phyloP scores from a whole-genome alignment of 2,113 vertebrate species.

The Ciconia maguari region DNA sequence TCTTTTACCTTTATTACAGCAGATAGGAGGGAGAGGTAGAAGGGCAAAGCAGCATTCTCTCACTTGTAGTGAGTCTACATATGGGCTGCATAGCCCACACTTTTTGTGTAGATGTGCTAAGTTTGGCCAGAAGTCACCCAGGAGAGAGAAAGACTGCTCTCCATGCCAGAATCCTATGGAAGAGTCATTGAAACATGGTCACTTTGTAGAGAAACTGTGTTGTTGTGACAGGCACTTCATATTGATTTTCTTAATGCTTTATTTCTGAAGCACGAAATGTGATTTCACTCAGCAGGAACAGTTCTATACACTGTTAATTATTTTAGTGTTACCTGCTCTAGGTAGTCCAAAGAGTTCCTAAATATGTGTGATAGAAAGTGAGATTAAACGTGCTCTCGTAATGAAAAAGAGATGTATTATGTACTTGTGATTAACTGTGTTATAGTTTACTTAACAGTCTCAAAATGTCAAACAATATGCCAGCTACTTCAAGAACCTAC shows the following conservation, averaged over 20 bases:
- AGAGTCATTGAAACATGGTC: not conserved
- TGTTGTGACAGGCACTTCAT: not conserved
- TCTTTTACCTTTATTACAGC: not conserved
- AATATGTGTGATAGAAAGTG: not conserved
- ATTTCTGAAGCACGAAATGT: not conserved
- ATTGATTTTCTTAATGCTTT: not conserved
- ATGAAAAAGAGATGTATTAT: not conserved
- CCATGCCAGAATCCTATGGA: not conserved
- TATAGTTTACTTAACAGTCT: not conserved
- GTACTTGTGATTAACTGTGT: not conserved
- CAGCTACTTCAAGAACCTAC: not conserved
- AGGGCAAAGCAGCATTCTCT: not conserved
- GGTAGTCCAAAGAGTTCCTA: not conserved
- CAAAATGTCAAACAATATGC: not conserved
- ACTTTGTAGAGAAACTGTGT: not conserved
- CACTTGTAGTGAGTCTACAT: not conserved
- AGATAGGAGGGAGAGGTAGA: not conserved
- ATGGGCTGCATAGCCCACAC: not conserved
- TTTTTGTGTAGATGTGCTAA: not conserved
- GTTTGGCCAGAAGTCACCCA: not conserved
- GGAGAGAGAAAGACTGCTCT: not conserved
- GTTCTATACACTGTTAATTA: not conserved
- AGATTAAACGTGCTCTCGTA: not conserved
- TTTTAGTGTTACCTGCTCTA: not conserved
- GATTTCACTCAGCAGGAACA: not conserved